These are phyloP conservation scores for Sciaenops ocellatus DNA, from an alignment of 2,797 vertebrate genomes.

Conservation along the genomic window DNA sequence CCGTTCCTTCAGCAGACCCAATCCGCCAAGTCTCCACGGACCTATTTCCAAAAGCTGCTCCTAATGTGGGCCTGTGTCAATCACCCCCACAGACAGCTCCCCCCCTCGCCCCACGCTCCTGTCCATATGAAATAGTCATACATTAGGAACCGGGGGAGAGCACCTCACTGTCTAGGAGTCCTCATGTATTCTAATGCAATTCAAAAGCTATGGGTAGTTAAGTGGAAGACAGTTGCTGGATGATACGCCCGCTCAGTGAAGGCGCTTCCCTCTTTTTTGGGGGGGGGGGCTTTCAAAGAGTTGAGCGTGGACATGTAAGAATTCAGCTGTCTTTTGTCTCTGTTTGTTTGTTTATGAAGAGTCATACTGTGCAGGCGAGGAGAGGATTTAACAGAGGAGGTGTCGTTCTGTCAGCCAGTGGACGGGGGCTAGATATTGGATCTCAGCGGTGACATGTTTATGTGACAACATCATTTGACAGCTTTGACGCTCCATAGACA, in stretches of 20 bases:
- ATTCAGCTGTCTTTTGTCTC: constrained; percentile 76
- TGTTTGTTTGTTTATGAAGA: constrained; percentile 76
- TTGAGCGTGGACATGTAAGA: constrained; percentile 63
- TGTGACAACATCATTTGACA: constrained; percentile 82
- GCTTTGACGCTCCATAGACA: constrained; percentile 78
- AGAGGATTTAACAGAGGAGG: constrained; percentile 72
- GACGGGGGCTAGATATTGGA: constrained; percentile 82
- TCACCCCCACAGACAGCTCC: constrained; percentile 94
- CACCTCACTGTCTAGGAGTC: constrained; percentile 68
- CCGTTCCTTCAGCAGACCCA: constrained; percentile 90
- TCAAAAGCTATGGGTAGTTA: constrained; percentile 73
- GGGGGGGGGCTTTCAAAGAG: constrained; percentile 68
- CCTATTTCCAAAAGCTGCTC: constrained; percentile 97
- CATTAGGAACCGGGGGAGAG: constrained; percentile 92
- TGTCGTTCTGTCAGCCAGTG: constrained; percentile 75
- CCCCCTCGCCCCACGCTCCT: constrained; percentile 73
- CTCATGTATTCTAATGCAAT: constrained; percentile 81
- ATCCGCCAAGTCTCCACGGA: constrained; percentile 93
- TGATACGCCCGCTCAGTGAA: constrained; percentile 35
- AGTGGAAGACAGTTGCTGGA: constrained; percentile 58
- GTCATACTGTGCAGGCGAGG: constrained; percentile 66
- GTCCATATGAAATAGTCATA: constrained; percentile 99
- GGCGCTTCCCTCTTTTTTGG: constrained; percentile 45
- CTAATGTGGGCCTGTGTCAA: constrained; percentile 96
- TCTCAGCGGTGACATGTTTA: constrained; percentile 81